These are phyloP conservation scores for Listronotus bonariensis DNA, from an alignment of 1,140 invertebrate species.

Conservation along the genomic window DNA sequence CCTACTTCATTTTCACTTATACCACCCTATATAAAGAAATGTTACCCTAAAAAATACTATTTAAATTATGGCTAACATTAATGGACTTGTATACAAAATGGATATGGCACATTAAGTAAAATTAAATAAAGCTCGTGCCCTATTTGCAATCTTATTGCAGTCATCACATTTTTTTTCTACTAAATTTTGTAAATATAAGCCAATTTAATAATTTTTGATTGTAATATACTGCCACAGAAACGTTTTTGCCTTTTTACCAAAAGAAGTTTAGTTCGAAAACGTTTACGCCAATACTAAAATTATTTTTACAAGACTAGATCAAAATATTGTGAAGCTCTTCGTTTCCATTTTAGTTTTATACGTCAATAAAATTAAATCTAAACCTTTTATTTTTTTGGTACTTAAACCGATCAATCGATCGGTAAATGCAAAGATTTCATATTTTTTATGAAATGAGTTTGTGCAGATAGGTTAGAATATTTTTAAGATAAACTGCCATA, in stretches of 20 bases:
- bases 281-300: not conserved
- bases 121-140: constrained; percentile 14
- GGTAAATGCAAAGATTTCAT: no score
- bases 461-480: no score
- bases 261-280: not conserved
- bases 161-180: constrained; percentile 6
- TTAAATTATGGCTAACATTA: not conserved
- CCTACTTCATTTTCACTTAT: no score
- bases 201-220: constrained; percentile 6
- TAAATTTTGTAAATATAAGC: constrained; percentile 1
- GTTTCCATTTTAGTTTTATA: not conserved
- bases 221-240: not conserved
- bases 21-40: no score
- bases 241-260: not conserved
- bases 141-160: constrained; percentile 10
- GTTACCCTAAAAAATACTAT: no score
- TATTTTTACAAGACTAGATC: constrained; percentile 35
- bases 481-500: no score
- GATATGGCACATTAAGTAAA: constrained; percentile 11
- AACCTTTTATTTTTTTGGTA: no score
- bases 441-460: no score
- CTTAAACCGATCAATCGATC: no score
- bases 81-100: constrained; percentile 12
- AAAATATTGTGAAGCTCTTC: constrained; percentile 14
- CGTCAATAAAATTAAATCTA: no score